Conservation (phyloP, 2,888 invertebrate genomes). For the Catocala sponsa region DNA sequence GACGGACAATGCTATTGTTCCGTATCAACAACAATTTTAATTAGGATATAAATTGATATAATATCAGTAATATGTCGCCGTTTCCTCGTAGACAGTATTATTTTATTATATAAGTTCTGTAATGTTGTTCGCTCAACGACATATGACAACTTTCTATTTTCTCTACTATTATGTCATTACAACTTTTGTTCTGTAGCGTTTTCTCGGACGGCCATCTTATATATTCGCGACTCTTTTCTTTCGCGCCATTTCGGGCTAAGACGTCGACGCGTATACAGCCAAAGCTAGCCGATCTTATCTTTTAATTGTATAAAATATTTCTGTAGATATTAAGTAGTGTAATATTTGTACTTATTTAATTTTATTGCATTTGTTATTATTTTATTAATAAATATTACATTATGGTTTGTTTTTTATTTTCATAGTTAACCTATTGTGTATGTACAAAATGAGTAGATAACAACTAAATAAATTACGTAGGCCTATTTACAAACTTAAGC, state of each 20-base stretch:
- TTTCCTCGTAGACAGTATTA: not conserved
- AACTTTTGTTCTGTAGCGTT: conserved; percentile 44
- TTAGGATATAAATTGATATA: too few species aligned
- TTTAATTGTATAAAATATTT: conserved; percentile 1
- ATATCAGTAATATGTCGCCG: too few species aligned
- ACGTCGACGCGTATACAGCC: conserved; percentile 34
- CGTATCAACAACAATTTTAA: too few species aligned
- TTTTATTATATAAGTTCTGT: conserved; percentile 11
- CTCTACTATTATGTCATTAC: conserved; percentile 49
- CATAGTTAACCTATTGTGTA: conserved; percentile 16
- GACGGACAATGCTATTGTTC: too few species aligned
- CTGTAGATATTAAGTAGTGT: not conserved
- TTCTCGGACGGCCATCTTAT: conserved; percentile 45
- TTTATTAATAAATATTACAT: conserved; percentile 36
- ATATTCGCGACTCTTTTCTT: conserved; percentile 49
- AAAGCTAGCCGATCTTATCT: not conserved
- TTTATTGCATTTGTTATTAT: not conserved
- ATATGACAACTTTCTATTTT: conserved; percentile 60
- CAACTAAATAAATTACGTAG: conserved; percentile 20
- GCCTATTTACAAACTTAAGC: conserved; percentile 21
- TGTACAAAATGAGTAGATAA: conserved; percentile 15
- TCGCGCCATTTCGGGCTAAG: conserved; percentile 53
- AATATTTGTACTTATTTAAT: conserved; percentile 6
- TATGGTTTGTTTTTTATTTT: conserved; percentile 44
- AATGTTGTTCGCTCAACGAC: conserved; percentile 37